Base-by-base conservation (phyloP, 2,797 vertebrate genomes). In the Anguilla megastoma region DNA sequence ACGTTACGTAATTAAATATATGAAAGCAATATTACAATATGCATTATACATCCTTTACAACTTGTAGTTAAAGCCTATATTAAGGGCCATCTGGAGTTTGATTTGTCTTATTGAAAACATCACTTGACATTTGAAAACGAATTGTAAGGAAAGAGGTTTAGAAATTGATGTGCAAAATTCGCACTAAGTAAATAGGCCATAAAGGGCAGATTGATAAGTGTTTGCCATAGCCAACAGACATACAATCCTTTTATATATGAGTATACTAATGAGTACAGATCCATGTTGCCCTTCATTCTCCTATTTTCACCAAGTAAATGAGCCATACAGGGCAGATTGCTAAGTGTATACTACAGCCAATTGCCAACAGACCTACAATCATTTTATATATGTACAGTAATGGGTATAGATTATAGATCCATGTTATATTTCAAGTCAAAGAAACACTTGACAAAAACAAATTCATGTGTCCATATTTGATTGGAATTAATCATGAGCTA, bases 1-100 rank as follows among this genome's bases (percentile, higher is more conserved):
- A 27, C n/a, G 27, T 4, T 5, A n/a, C 2, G 58, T 69, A 27
- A 69, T 69, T 69, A 30, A n/a, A 69, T 7, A 69, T 69, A 69
- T 69, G 24, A 69, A 69, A 69, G 66, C 66, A 27, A 69, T 69
- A 69, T 69, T 2, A n/a, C 6, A 30, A 30, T 27, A 69, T 30
- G n/a, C 66, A 66, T 24, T 66, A 14, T 21, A 66, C 60, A 69
- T 69, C 66, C 66, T 69, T 69, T 69, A 69, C 66, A 69, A 69
- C 27, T 27, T 27, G 24, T 69, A 69, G 27, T 27, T 69, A 6
- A 69, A 69, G 27, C n/a, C n/a, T 27, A 69, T 69, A 69, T 69
- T 69, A 69, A 69, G 24, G 66, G 66, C 6, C n/a, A 30, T 69
- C 66, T 69, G 2, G 66, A 7, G n/a, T 69, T 69, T 27, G 66